Conservation (phyloP, 2,113 vertebrate species). For the Leucosticte australis region DNA sequence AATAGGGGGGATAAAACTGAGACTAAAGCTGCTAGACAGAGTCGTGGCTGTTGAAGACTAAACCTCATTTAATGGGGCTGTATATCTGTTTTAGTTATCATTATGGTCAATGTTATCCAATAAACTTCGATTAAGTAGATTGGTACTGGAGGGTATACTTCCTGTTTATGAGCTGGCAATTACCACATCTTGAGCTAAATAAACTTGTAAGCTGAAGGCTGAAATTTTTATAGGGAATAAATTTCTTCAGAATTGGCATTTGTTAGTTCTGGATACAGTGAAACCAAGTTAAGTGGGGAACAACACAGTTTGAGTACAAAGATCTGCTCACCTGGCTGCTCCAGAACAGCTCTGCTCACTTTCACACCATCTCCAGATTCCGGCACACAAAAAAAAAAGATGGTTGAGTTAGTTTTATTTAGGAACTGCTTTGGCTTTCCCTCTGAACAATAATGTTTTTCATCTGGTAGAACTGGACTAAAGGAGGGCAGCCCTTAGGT, state of each 20-base stretch:
- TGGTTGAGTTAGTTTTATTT: background rate
- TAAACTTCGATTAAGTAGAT: constrained; percentile 39
- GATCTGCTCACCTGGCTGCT: background rate
- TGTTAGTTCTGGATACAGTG: background rate
- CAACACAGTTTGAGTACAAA: background rate
- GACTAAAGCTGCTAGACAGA: background rate
- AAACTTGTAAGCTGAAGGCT: background rate
- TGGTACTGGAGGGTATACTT: background rate
- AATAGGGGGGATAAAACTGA: background rate
- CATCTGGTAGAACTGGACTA: background rate
- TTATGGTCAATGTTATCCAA: constrained; percentile 1
- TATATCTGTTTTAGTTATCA: constrained; percentile 13
- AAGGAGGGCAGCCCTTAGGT: background rate
- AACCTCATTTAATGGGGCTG: background rate
- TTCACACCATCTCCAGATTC: background rate
- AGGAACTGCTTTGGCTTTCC: background rate
- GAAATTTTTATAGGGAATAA: background rate
- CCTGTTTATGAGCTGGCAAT: constrained; percentile 19
- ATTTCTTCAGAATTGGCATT: background rate
- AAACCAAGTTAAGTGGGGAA: background rate
- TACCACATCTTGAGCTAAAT: constrained; percentile 4
- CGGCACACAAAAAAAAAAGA: background rate
- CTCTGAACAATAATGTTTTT: background rate
- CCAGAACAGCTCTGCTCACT: background rate
- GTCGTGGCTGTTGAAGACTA: background rate